Conservation (phyloP, 2,113 vertebrate species). For the Chrysemys picta region DNA sequence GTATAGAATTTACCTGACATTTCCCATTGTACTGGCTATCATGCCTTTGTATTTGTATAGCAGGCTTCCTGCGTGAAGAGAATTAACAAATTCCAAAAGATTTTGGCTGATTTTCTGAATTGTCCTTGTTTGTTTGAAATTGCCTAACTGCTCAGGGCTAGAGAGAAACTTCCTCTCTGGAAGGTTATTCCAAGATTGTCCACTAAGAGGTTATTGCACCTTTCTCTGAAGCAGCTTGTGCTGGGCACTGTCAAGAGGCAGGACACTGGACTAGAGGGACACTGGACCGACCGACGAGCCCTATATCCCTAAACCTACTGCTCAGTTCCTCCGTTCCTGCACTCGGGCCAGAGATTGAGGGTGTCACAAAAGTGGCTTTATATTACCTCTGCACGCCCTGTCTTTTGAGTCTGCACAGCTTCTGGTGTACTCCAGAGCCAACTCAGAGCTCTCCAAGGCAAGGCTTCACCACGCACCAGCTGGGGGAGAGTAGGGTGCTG, state of each 20-base stretch:
- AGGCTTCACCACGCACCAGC: too few species aligned
- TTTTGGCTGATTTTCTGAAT: not conserved
- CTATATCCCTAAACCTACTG: not conserved
- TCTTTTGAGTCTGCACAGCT: too few species aligned
- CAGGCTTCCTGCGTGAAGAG: not conserved
- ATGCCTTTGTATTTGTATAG: not conserved
- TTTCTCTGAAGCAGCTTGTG: not conserved
- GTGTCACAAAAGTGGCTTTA: too few species aligned
- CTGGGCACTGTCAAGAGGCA: not conserved
- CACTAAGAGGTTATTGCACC: not conserved
- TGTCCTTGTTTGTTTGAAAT: not conserved
- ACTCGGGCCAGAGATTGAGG: too few species aligned
- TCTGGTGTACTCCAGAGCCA: not conserved
- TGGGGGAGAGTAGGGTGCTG: too few species aligned
- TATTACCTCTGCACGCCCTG: too few species aligned
- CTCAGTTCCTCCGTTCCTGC: too few species aligned
- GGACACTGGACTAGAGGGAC: too few species aligned
- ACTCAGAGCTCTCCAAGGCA: accelerated
- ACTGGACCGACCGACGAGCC: not conserved
- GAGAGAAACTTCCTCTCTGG: too few species aligned
- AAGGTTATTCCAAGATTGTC: not conserved
- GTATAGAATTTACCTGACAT: not conserved
- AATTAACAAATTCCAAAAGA: not conserved
- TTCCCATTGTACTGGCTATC: not conserved
- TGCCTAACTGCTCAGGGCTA: not conserved